Evolutionary conservation across 2,113 vertebrate species (phyloP).

Genomic region (Laterallus jamaicensis): DNA sequence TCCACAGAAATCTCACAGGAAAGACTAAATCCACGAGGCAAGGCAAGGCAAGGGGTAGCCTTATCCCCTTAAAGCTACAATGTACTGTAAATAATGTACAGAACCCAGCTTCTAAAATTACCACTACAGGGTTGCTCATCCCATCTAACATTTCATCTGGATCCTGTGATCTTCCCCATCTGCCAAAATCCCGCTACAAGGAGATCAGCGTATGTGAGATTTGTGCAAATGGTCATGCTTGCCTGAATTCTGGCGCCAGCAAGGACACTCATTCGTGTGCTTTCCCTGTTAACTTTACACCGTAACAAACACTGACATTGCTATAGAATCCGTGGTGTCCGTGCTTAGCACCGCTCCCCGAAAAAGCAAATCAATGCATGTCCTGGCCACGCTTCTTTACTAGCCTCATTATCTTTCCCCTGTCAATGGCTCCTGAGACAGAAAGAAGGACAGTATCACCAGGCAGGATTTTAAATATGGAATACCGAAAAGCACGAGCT

Average conservation of each 20-base stretch:
- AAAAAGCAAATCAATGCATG: not conserved
- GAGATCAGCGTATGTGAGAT: conserved; percentile 4
- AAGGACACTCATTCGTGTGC: conserved; percentile 5
- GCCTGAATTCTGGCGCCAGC: conserved; percentile 20
- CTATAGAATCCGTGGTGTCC: not conserved
- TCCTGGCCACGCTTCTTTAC: not conserved
- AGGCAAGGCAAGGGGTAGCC: not conserved
- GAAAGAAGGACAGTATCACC: not conserved
- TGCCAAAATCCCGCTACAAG: conserved; percentile 64
- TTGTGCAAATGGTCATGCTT: conserved; percentile 49
- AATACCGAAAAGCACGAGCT: not conserved
- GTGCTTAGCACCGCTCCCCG: not conserved
- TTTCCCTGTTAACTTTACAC: conserved; percentile 17
- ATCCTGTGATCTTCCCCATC: conserved; percentile 58
- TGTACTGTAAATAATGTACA: conserved; percentile 64
- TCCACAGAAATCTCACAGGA: not conserved
- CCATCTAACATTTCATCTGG: conserved; percentile 38
- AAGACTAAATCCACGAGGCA: not conserved
- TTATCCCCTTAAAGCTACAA: conserved; percentile 24
- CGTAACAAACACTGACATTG: not conserved
- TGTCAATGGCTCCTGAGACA: not conserved
- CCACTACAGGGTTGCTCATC: conserved; percentile 16
- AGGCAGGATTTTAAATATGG: conserved; percentile 43
- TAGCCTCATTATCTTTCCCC: not conserved
- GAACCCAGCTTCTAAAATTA: conserved; percentile 64